Conservation (phyloP, 2,888 invertebrate genomes). For the Sphinx pinastri region DNA sequence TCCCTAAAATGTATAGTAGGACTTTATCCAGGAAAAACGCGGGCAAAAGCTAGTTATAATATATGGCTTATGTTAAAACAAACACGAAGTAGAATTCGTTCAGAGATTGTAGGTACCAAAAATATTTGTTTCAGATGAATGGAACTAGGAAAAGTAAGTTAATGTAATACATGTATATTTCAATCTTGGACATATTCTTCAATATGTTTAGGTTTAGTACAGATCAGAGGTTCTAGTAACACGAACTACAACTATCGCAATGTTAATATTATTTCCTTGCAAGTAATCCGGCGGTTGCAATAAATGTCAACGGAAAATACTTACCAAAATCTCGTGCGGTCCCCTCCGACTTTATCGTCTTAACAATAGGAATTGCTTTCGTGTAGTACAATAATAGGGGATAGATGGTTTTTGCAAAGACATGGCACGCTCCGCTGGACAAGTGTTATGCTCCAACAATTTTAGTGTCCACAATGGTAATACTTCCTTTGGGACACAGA, state of each 20-base stretch:
- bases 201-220: too few relatives aligned
- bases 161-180: too few relatives aligned
- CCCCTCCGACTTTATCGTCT: slow-evolving; percentile 29
- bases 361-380: slow-evolving; percentile 38
- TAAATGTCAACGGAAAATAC: slow-evolving; percentile 49
- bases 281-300: slow-evolving; percentile 49
- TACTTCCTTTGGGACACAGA: slow-evolving; percentile 52
- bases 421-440: slow-evolving; percentile 56
- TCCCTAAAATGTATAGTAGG: too few relatives aligned
- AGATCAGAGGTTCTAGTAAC: background rate
- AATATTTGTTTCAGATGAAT: too few relatives aligned
- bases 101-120: too few relatives aligned
- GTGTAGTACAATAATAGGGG: slow-evolving; percentile 25
- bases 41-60: too few relatives aligned
- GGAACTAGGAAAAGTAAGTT: too few relatives aligned
- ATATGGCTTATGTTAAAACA: too few relatives aligned
- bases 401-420: slow-evolving; percentile 38
- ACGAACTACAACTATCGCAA: slow-evolving; percentile 13
- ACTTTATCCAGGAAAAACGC: too few relatives aligned
- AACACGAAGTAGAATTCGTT: too few relatives aligned
- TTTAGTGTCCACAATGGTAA: slow-evolving; percentile 63
- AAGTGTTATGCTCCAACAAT: slow-evolving; percentile 62
- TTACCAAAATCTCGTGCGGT: slow-evolving; percentile 27
- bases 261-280: slow-evolving; percentile 35
- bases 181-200: too few relatives aligned